Percentiles rank a stretch among this genome's conserved stretches.
Conservation (phyloP, 2,888 invertebrate genomes). For the Vanessa cardui region DNA sequence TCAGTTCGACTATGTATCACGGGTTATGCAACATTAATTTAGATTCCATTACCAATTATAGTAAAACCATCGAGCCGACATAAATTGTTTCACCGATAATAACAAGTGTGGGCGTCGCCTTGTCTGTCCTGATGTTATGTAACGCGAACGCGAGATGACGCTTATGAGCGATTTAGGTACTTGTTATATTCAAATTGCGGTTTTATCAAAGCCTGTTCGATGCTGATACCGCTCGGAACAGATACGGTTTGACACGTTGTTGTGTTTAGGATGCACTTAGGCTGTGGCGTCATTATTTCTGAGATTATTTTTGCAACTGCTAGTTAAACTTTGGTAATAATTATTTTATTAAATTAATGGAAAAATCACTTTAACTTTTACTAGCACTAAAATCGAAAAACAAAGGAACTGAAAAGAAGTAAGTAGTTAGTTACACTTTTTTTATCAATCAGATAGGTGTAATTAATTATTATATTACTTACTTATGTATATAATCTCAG, state of each 20-base stretch:
- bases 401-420: too few species aligned
- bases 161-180: conserved; percentile 3
- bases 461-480: too few species aligned
- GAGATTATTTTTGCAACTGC: background rate
- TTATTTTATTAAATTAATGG: too few species aligned
- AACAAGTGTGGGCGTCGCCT: conserved; percentile 30
- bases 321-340: too few species aligned
- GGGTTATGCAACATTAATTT: conserved; percentile 32
- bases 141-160: conserved; percentile 7
- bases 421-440: too few species aligned
- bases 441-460: too few species aligned
- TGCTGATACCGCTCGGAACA: background rate
- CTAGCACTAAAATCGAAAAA: too few species aligned
- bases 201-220: conserved; percentile 1
- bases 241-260: background rate
- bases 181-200: background rate
- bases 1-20: conserved; percentile 20
- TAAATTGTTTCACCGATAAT: conserved; percentile 35
- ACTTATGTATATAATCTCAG: too few species aligned
- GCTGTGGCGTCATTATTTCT: background rate
- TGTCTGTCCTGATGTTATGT: conserved; percentile 10
- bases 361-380: too few species aligned
- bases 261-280: background rate
- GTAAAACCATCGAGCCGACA: conserved; percentile 19
- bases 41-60: conserved; percentile 31